Conservation (phyloP, 1,140 invertebrate species). For the Mamestra configurata region DNA sequence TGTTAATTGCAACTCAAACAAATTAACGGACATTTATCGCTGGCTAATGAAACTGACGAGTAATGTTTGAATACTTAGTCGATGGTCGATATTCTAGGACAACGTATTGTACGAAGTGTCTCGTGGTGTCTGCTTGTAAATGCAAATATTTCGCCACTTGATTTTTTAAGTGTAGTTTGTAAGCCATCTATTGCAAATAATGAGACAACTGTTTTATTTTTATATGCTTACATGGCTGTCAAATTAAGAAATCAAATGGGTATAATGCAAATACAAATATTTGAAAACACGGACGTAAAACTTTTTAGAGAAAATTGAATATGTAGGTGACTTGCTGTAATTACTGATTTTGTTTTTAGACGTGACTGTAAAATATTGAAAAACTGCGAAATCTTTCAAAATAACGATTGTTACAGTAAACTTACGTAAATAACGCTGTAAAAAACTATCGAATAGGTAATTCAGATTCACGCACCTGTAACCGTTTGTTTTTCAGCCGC, state of each 20-base stretch:
- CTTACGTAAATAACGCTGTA: background rate
- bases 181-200: constrained; percentile 12
- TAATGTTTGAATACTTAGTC: constrained; percentile 33
- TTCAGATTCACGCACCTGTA: background rate
- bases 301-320: background rate
- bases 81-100: constrained; percentile 17
- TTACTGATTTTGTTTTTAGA: too few species aligned
- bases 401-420: too few species aligned
- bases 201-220: background rate
- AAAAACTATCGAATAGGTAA: constrained; percentile 8
- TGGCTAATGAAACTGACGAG: constrained; percentile 71
- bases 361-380: background rate
- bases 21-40: constrained; percentile 78
- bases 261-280: background rate
- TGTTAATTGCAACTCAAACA: constrained; percentile 81
- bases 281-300: background rate
- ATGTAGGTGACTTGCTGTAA: too few species aligned
- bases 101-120: constrained; percentile 9
- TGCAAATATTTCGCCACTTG: constrained; percentile 31
- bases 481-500: background rate
- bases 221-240: background rate
- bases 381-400: too few species aligned
- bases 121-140: constrained; percentile 8
- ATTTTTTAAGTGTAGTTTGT: constrained; percentile 21
- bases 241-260: background rate